A percentile compares a stretch with the other conserved stretches of the same genome.
phyloP scores from a whole-genome alignment of 2,888 invertebrate genomes.

The Globia sparganii region DNA sequence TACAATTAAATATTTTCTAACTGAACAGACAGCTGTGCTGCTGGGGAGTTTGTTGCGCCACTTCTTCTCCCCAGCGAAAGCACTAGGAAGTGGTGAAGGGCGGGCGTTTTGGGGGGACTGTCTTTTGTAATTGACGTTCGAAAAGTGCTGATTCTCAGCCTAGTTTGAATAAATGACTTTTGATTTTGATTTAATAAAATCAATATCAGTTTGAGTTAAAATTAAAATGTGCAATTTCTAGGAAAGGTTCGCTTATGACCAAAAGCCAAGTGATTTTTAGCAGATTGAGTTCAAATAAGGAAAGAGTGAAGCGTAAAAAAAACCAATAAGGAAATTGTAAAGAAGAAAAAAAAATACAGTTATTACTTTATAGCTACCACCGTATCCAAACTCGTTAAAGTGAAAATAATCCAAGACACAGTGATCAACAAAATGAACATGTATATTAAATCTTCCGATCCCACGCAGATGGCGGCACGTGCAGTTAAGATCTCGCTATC shows the following conservation, averaged over 20 bases:
- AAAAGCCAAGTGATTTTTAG: not conserved
- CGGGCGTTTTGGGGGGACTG: too few relatives aligned
- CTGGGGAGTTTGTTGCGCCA: too few relatives aligned
- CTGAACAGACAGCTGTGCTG: too few relatives aligned
- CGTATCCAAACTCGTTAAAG: not conserved
- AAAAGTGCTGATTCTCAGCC: too few relatives aligned
- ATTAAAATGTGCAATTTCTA: not conserved
- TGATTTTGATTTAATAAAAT: too few relatives aligned
- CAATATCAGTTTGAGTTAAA: conserved; percentile 11
- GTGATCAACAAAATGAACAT: conserved; percentile 31
- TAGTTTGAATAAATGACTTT: too few relatives aligned
- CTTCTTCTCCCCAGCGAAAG: too few relatives aligned
- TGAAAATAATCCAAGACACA: conserved; percentile 22
- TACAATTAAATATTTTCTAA: too few relatives aligned
- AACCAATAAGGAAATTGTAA: not conserved
- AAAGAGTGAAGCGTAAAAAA: not conserved
- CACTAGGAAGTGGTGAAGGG: too few relatives aligned
- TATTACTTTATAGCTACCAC: conserved; percentile 15
- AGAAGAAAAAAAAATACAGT: conserved; percentile 12
- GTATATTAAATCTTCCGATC: conserved; percentile 49
- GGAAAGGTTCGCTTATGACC: not conserved
- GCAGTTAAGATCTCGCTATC: conserved; percentile 54
- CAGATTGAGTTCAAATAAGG: not conserved
- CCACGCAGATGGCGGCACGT: conserved; percentile 52
- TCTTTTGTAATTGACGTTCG: too few relatives aligned